A percentile compares a stretch with the other conserved stretches of the same genome.
These are phyloP conservation scores for Drosophila demipolita DNA, from an alignment of 2,888 invertebrate genomes.

Conservation along the genomic window DNA sequence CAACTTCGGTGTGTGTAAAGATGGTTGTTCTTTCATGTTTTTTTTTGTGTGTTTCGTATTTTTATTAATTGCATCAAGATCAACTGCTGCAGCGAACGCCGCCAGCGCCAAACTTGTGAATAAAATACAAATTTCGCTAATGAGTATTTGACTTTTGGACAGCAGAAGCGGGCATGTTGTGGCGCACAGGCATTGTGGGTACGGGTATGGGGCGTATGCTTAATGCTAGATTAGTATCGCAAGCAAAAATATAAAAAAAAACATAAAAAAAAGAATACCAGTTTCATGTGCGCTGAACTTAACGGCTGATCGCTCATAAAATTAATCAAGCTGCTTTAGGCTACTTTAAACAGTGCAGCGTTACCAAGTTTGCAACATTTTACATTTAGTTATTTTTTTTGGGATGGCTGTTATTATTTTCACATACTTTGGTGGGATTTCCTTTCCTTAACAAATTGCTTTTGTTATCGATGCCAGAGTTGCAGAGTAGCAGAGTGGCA, in stretches of 20 bases:
- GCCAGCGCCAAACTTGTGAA: slow-evolving; percentile 68
- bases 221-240: slow-evolving; percentile 80
- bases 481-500: slow-evolving; percentile 21
- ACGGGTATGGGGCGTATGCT: slow-evolving; percentile 76
- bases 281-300: slow-evolving; percentile 82
- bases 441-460: slow-evolving; percentile 79
- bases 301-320: slow-evolving; percentile 85
- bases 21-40: not conserved
- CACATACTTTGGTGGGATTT: slow-evolving; percentile 79
- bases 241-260: slow-evolving; percentile 2
- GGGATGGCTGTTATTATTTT: slow-evolving; percentile 72
- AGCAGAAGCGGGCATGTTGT: slow-evolving; percentile 21
- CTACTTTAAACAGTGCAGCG: slow-evolving; percentile 69
- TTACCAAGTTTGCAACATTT: slow-evolving; percentile 39
- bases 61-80: slow-evolving; percentile 84
- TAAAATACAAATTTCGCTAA: slow-evolving; percentile 67
- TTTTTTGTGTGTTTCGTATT: slow-evolving; percentile 14
- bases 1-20: not conserved
- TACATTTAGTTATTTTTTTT: slow-evolving; percentile 29
- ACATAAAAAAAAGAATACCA: not conserved
- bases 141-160: slow-evolving; percentile 75
- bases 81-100: slow-evolving; percentile 57
- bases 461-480: slow-evolving; percentile 69
- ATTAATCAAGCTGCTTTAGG: slow-evolving; percentile 84
- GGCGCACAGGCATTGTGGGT: slow-evolving; percentile 24